Evolutionary conservation across 1,140 invertebrate species (phyloP).

Genomic region (Stegodyphus mimosarum): DNA sequence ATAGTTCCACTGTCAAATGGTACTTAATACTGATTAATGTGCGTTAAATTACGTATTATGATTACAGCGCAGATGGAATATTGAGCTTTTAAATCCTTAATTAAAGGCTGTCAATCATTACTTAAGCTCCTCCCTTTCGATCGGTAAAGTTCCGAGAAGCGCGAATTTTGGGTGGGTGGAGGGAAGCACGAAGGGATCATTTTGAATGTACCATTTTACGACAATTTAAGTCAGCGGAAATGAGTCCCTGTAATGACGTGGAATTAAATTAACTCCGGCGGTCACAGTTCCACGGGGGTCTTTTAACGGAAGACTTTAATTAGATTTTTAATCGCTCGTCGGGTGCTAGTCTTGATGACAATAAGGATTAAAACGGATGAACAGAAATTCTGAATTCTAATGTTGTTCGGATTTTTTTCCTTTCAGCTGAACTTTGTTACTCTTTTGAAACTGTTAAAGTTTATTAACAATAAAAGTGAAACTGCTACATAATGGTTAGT

Average conservation of each 20-base stretch:
- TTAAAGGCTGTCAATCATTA: constrained; percentile 38
- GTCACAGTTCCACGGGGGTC: constrained; percentile 4
- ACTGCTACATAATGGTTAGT: no score
- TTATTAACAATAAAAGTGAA: no score
- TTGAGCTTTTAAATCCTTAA: constrained; percentile 12
- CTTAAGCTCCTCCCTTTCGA: constrained; percentile 18
- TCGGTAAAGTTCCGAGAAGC: neutral
- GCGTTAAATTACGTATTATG: no score
- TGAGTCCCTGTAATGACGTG: constrained; percentile 34
- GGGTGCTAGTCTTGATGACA: constrained; percentile 9
- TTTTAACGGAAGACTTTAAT: constrained; percentile 21
- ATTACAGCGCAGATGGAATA: neutral
- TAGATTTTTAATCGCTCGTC: constrained; percentile 29
- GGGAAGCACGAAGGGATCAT: neutral
- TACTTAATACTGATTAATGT: no score
- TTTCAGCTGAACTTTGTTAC: no score
- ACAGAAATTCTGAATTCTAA: neutral
- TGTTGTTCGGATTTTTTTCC: no score
- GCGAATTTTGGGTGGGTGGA: no score
- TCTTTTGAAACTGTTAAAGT: no score
- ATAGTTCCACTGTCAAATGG: no score
- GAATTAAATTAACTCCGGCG: constrained; percentile 42
- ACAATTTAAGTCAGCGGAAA: constrained; percentile 39
- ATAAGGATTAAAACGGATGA: neutral
- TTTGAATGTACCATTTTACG: constrained; percentile 6